Percentiles rank a stretch among this genome's conserved stretches.
Evolutionary conservation across 1,140 invertebrate genomes (phyloP).

Genomic region (Drosophila jambulina): DNA sequence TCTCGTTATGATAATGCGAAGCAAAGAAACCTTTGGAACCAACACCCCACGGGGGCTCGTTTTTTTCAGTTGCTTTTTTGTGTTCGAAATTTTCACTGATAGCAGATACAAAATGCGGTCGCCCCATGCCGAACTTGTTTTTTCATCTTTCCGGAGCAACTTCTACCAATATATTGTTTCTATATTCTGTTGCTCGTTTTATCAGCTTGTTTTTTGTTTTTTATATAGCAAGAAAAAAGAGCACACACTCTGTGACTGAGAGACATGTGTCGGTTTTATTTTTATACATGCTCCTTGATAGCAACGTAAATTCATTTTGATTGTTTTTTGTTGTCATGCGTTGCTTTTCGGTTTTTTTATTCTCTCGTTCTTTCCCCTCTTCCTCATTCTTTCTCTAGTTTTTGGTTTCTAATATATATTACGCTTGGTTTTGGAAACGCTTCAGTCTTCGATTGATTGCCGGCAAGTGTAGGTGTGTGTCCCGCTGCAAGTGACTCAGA

Average conservation of each 20-base stretch:
- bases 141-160: conserved; percentile 42
- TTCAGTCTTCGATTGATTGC: conserved; percentile 74
- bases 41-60: conserved; percentile 38
- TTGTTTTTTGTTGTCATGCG: conserved; percentile 62
- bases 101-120: conserved; percentile 27
- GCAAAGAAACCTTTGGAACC: conserved; percentile 35
- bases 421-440: conserved; percentile 20
- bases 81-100: conserved; percentile 31
- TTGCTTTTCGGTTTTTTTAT: conserved; percentile 22
- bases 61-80: conserved; percentile 12
- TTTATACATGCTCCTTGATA: conserved; percentile 69
- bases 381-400: neutral
- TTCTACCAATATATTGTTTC: conserved; percentile 35
- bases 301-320: conserved; percentile 53
- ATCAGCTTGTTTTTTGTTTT: conserved; percentile 71
- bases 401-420: conserved; percentile 36
- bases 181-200: conserved; percentile 45
- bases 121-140: conserved; percentile 42
- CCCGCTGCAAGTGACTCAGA: conserved; percentile 18
- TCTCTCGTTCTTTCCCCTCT: conserved; percentile 1
- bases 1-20: conserved; percentile 49
- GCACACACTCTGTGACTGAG: conserved; percentile 7
- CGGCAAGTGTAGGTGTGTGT: conserved; percentile 71
- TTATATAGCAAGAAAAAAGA: neutral
- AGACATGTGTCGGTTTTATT: conserved; percentile 70